Conservation (phyloP, 2,797 vertebrate species). For the Characodon lateralis region DNA sequence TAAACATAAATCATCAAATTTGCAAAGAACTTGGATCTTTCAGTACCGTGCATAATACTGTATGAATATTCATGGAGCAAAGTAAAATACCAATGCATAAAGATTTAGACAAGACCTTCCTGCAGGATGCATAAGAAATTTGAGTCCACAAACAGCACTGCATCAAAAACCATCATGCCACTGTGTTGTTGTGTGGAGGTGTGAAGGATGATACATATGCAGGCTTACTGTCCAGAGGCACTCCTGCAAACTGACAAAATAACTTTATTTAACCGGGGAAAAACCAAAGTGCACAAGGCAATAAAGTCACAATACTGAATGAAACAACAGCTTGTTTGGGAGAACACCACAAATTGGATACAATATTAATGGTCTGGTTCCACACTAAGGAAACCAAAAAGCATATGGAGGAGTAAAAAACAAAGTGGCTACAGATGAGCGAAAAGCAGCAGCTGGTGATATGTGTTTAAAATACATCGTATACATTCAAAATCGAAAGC, state of each 20-base stretch:
- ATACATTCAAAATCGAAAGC: background rate
- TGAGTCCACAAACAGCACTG: background rate
- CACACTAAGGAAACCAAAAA: background rate
- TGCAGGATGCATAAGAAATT: background rate
- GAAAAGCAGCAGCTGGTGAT: background rate
- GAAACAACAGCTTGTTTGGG: no score
- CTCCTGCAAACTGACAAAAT: background rate
- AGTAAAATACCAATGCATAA: background rate
- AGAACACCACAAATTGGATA: no score
- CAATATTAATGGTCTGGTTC: background rate
- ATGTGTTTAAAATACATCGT: background rate
- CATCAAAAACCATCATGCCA: background rate
- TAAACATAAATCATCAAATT: background rate
- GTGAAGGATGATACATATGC: background rate
- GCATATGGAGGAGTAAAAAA: background rate
- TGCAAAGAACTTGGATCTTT: background rate
- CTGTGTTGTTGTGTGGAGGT: background rate
- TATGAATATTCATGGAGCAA: background rate
- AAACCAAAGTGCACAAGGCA: background rate
- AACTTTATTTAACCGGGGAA: background rate
- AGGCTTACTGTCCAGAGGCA: background rate
- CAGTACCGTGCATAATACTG: background rate
- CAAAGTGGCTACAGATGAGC: background rate
- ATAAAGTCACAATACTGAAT: background rate
- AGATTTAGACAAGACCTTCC: background rate